phyloP scores from a whole-genome alignment of 2,797 vertebrate genomes.

The Ctenochaetus hawaiiensis region DNA sequence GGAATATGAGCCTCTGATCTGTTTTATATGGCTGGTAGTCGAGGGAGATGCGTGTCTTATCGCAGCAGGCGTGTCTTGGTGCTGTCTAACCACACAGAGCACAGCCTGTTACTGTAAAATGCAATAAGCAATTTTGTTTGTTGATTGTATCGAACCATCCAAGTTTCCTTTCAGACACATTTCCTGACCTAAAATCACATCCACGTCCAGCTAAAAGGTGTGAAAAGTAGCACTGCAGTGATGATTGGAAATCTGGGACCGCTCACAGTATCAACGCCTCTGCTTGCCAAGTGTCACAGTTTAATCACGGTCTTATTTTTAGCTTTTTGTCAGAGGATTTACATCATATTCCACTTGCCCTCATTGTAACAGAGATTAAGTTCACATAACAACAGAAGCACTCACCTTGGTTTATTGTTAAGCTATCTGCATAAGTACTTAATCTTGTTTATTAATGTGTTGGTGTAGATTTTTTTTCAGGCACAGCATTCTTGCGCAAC shows the following conservation, averaged over 20 bases:
- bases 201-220: slow-evolving; percentile 12
- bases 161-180: slow-evolving; percentile 10
- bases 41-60: slow-evolving; percentile 48
- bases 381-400: neutral
- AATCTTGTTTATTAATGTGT: neutral
- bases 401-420: neutral
- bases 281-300: slow-evolving; percentile 5
- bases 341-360: neutral
- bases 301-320: slow-evolving; percentile 21
- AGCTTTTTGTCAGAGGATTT: neutral
- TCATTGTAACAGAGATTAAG: neutral
- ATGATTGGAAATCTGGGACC: slow-evolving; percentile 8
- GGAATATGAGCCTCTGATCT: slow-evolving; percentile 74
- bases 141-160: slow-evolving; percentile 18
- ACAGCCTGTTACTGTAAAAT: slow-evolving; percentile 45
- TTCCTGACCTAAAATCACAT: slow-evolving; percentile 36
- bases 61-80: slow-evolving; percentile 61
- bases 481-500: neutral
- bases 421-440: neutral
- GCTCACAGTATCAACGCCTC: neutral
- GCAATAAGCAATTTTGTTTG: too few relatives aligned
- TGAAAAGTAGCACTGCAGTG: slow-evolving; percentile 31
- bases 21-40: slow-evolving; percentile 63
- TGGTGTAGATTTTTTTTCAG: neutral
- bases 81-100: slow-evolving; percentile 43